phyloP scores from a whole-genome alignment of 1,140 invertebrate species.

The Cryptotermes secundus region DNA sequence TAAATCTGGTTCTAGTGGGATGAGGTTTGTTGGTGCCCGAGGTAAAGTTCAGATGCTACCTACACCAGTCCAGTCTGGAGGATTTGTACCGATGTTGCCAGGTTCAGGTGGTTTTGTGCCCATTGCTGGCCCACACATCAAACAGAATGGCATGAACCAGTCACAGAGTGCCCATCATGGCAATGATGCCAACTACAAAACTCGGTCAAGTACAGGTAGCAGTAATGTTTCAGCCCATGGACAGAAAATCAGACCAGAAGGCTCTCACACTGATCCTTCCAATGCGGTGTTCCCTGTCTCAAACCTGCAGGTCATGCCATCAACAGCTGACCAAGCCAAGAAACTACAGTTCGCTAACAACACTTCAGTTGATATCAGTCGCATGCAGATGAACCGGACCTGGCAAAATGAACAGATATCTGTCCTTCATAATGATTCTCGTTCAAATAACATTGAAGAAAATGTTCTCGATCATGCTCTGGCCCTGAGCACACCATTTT shows the following conservation, averaged over 20 bases:
- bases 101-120: slow-evolving; percentile 69
- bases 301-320: not conserved
- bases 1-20: slow-evolving; percentile 46
- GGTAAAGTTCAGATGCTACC: slow-evolving; percentile 44
- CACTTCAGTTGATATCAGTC: not conserved
- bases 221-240: not conserved
- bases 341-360: not conserved
- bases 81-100: slow-evolving; percentile 70
- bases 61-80: slow-evolving; percentile 66
- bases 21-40: slow-evolving; percentile 33
- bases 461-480: not conserved
- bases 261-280: not conserved
- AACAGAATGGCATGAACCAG: slow-evolving; percentile 25
- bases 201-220: not conserved
- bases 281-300: not conserved
- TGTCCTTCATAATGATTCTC: not conserved
- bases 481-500: not conserved
- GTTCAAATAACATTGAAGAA: not conserved
- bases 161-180: not conserved
- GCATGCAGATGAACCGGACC: not conserved
- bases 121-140: slow-evolving; percentile 56
- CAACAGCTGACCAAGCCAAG: not conserved
- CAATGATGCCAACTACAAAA: not conserved
- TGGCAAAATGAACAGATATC: not conserved
- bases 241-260: not conserved